Base-by-base conservation (phyloP, 1,140 invertebrate genomes). In the Drosophila trapezifrons region DNA sequence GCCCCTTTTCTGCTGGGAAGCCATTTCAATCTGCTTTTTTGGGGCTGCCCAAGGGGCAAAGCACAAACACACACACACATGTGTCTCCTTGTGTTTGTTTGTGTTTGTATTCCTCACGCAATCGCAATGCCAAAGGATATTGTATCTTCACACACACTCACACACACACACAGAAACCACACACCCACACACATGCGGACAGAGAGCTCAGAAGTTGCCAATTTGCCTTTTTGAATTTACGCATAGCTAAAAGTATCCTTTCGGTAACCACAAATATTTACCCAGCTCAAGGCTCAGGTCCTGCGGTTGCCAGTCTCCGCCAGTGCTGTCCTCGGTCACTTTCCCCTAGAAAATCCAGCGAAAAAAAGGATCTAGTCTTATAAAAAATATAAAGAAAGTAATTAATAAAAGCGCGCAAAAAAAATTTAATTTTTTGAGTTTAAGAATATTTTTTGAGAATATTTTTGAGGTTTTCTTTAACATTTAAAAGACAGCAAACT, bases 151-250 rank as follows among this genome's bases (percentile, higher is more conserved):
- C 66, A 80, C 80, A 62, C 60, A 76, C 76, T 43, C 52, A 57
- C 22, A 27, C 51, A 46, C 38, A 71, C 32, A 67, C 63, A 6
- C 38, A 45, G 65, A 60, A 29, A 38, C 69, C 64, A 40, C 29
- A 42, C 45, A 71, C 47, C 47, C 64, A 38, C 42, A 76, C 52
- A 47, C 20, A 37, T 22, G 37, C 13, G 17, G 40, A 29, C 15
- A 56, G 29, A 49, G 56, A 51, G 77, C 72, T 80, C 76, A 73
- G 56, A 89, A 89, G 84, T 89, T 89, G 85, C 84, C 84, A 89
- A 89, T 89, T 90, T 90, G 85, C 85, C 85, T 90, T 90, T 90
- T 90, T 90, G 85, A 90, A 85, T 90, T 85, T 90, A 90, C 85
- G 85, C 85, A 90, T 81, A 90, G 85, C 80, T 81, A 85, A 81